Percentiles rank a stretch among this genome's conserved stretches.
Evolutionary conservation across 2,113 vertebrate species (phyloP).

Genomic region (Zingel zingel): DNA sequence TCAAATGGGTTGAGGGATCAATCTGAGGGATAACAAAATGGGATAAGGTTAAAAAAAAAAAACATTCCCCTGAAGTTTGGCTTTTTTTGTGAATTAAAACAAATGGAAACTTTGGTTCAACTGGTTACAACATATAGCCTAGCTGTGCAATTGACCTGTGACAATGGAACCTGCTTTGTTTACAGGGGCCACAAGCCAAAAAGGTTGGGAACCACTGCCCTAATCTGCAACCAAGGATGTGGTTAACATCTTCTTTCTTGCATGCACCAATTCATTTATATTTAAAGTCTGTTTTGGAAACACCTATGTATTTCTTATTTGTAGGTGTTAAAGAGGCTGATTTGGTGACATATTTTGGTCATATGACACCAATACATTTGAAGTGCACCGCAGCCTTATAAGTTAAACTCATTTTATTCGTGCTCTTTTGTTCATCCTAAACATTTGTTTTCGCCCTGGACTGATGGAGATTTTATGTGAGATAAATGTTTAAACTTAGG

Average conservation of each 20-base stretch:
- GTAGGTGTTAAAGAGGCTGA: not conserved
- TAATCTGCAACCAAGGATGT: conserved; percentile 29
- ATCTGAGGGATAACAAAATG: not conserved
- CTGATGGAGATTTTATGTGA: not conserved
- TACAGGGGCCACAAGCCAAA: not conserved
- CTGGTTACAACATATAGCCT: not conserved
- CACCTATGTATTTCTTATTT: not conserved
- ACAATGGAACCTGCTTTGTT: not conserved
- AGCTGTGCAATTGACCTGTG: not conserved
- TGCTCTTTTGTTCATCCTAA: not conserved
- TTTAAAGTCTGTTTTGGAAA: not conserved
- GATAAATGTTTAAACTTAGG: not conserved
- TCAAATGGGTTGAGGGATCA: not conserved
- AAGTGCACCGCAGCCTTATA: not conserved
- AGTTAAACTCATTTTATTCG: not conserved
- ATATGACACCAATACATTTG: not conserved
- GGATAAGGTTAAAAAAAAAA: no score
- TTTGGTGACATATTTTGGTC: not conserved
- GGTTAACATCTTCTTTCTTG: conserved; percentile 1
- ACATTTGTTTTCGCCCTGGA: no score
- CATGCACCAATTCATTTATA: not conserved
- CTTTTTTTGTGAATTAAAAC: not conserved
- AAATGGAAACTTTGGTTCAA: not conserved
- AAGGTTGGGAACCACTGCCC: not conserved
- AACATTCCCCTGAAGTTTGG: not conserved